Base-by-base conservation (phyloP, 1,140 invertebrate genomes). In the Hyphantria cunea region DNA sequence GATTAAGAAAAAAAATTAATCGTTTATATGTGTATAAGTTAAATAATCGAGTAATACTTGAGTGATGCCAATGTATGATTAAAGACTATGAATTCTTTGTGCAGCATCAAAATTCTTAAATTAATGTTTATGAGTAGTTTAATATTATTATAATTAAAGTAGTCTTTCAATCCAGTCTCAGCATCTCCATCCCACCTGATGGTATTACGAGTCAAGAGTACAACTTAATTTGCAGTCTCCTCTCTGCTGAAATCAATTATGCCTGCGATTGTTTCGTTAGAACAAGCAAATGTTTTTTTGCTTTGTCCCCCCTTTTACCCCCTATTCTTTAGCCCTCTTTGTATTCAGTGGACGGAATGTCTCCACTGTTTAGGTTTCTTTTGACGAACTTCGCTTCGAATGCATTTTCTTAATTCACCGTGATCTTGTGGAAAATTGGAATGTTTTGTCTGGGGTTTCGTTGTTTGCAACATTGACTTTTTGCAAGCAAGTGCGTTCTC, bases 171-270 rank as follows among this genome's bases (percentile, higher is more conserved):
- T 25, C 17, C 17, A 25, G 17, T 25, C 5, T 25, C 1, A 5
- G 17, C 1, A 5, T 25, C 11, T 9, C 13, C 17, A 0, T 31
- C 17, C 34, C 25, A 60, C 56, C 56, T 60, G 47, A 17, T 34
- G 47, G 50, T 34, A 51, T 60, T 44, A 60, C 8, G 34, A 50
- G 48, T 51, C 56, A 13, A 39, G 41, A 42, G 31, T 42, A 37
- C 76, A 64, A 74, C 80, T 80, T 79, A 74, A 80, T 82, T 79
- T 77, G 76, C 79, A 83, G 78, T 73, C 71, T 59, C 62, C 55
- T 77, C 76, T 68, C 80, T 76, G 76, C 80, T 82, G 81, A 82
- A 85, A 83, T 85, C 82, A 85, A 85, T 85, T 85, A 85, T 85
- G 82, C 70, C 63, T 66, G 77, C 80, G 78, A 83, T 83, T 85